Evolutionary conservation across 2,888 invertebrate genomes (phyloP), one percentile per base, ranked within the genome.

Genomic region (Autographa gamma): DNA sequence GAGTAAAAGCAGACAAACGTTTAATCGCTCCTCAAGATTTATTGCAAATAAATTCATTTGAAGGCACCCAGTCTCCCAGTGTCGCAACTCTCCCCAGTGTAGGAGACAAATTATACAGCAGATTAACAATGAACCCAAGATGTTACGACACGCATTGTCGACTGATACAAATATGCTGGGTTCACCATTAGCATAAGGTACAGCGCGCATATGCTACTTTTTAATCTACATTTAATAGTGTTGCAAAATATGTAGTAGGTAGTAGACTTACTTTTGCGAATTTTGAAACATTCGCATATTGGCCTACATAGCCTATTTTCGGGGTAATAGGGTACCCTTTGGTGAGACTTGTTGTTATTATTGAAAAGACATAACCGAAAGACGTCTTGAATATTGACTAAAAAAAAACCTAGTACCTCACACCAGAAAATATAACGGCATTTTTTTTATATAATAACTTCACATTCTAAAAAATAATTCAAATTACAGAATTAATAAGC

Each of bases 41-140:
- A 79, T 66, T 59, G 67, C 73, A 69, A 85, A 80, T 76, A 75
- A 73, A 76, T 76, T 70, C 60, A 72, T 60, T 63, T 67, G 64
- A 76, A 73, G 70, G 65, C 74, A 74, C 67, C 75, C 61, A 78
- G 71, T 88, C 74, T 73, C 67, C 75, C 62, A 78, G 71, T 88
- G 83, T 81, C 81, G 78, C 80, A 88, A 48, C 48, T n/a, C 16
- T 14, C 41, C 73, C 69, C 72, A 82, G 87, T 89, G 91, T 92
- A 91, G 92, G 91, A 91, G 92, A 91, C 88, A 89, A 92, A 92
- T 91, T 91, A 90, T 92, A 86, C 88, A 78, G 68, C 80, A 87
- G 87, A 91, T 91, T 90, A 90, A 85, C 88, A 87, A 90, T 89
- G 89, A 88, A 89, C 90, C 84, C 88, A 86, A 86, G 86, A 86